Conservation (phyloP, 2,797 vertebrate species). For the Benthosema pterotum region DNA sequence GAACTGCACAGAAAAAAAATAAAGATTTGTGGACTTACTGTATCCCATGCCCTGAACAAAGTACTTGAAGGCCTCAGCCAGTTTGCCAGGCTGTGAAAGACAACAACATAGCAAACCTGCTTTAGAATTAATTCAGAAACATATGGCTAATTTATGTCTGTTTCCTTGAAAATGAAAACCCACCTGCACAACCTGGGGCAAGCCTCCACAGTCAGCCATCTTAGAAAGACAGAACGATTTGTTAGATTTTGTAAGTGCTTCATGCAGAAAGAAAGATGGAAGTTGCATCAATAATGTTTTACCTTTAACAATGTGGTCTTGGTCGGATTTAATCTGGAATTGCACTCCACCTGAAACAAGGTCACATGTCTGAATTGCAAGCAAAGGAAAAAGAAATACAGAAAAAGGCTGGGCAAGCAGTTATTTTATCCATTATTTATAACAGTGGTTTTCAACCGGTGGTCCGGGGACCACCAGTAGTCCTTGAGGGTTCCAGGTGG, state of each 20-base stretch:
- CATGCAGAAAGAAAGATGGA: not conserved
- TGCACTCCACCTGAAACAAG: slow-evolving; percentile 91
- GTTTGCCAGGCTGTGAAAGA: slow-evolving; percentile 80
- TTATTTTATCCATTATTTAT: no score
- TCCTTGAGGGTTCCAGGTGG: no score
- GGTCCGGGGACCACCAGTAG: no score
- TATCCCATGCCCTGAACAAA: slow-evolving; percentile 88
- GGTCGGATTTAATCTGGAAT: slow-evolving; percentile 94
- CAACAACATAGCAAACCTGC: slow-evolving; percentile 6
- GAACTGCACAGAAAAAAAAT: not conserved
- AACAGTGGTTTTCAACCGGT: no score
- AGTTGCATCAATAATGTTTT: slow-evolving; percentile 29
- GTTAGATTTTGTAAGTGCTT: slow-evolving; percentile 8
- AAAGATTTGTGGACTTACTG: slow-evolving; percentile 75
- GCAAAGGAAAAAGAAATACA: not conserved
- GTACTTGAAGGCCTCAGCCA: slow-evolving; percentile 87
- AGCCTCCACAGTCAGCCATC: slow-evolving; percentile 98
- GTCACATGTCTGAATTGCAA: not conserved
- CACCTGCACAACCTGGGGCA: slow-evolving; percentile 97
- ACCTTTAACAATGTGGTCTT: slow-evolving; percentile 96
- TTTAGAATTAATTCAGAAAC: not conserved
- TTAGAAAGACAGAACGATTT: slow-evolving; percentile 51
- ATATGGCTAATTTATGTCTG: not conserved
- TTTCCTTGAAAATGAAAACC: slow-evolving; percentile 34
- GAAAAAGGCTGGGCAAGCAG: no score